A percentile compares a stretch with the other conserved stretches of the same genome.
These are phyloP conservation scores for Drosophila anceps DNA, from an alignment of 2,888 invertebrate genomes.

Conservation along the genomic window DNA sequence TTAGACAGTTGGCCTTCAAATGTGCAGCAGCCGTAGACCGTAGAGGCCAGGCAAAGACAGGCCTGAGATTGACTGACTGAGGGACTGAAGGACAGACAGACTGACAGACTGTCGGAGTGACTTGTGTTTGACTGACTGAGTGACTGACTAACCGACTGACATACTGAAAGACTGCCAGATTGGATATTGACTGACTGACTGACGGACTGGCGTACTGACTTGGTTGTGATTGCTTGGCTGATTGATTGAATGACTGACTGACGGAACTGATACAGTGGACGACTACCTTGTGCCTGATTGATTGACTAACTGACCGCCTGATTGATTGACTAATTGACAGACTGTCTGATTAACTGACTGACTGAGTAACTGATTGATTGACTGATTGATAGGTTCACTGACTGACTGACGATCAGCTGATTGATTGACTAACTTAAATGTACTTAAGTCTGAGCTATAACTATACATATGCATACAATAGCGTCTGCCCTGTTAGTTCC, in stretches of 20 bases:
- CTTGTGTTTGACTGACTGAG: neutral
- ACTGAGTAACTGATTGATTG: neutral
- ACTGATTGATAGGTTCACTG: neutral
- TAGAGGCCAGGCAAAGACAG: constrained; percentile 32
- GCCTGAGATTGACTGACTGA: constrained; percentile 15
- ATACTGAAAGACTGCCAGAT: neutral
- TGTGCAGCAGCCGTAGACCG: constrained; percentile 30
- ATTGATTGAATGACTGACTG: neutral
- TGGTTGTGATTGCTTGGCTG: neutral
- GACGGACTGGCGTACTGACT: neutral
- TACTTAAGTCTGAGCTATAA: constrained; percentile 4
- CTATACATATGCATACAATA: neutral
- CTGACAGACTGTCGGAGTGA: neutral
- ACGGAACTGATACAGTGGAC: too few relatives aligned
- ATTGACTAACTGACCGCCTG: constrained; percentile 19
- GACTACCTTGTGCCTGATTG: constrained; percentile 34
- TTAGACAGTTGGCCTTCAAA: constrained; percentile 71
- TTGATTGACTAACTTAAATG: constrained; percentile 57
- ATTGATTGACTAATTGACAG: neutral
- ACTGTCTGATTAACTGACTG: neutral
- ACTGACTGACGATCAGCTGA: constrained; percentile 9
- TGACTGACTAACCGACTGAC: neutral
- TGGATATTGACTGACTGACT: neutral
- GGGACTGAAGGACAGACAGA: constrained; percentile 4
- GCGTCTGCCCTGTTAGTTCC: constrained; percentile 38